Evolutionary conservation across 2,113 vertebrate genomes (phyloP), one percentile per base, ranked within the genome.

Genomic region (Cephalopterus ornatus): DNA sequence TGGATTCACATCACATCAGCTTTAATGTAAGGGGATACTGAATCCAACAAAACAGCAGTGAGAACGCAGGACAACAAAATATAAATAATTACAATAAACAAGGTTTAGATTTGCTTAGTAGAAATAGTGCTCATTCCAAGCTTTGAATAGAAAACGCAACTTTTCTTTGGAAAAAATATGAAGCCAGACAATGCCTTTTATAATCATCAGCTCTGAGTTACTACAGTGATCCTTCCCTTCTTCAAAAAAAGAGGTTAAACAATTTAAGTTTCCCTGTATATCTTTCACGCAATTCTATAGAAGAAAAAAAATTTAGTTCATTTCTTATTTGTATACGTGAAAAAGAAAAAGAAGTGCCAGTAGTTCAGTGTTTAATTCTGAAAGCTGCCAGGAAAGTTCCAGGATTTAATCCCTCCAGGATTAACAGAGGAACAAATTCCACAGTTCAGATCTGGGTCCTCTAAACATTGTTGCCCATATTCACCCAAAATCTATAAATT

Each of bases 61-160:
- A 80, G 68, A 92, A 94, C 0, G 6, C 73, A 71, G 24, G 55
- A 71, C 62, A 89, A 89, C 42, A 86, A 95, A 93, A 93, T 84
- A 93, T 32, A 85, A 96, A 77, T 89, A 84, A 87, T 77, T 91
- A 63, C 78, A 91, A 33, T 80, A 92, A 88, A 85, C 9, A 82
- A 93, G 26, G 13, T 70, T 83, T 72, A 26, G 27, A 83, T 66
- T 58, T 56, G 4, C 12, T 91, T 73, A 92, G 55, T 44, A 76
- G 62, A 66, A 88, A 74, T 3, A 46, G 9, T 27, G 16, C 16
- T 83, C 33, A 79, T 56, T 78, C 23, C 49, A 91, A 35, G 41
- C n/a, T 96, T 85, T 85, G 50, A 88, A 85, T 5, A 88, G 41
- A 94, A 95, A 58, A 75, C 14, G 33, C 5, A 46, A 5, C 3